Evolutionary conservation across 2,797 vertebrate species (phyloP).

Genomic region (Serranus cabrilla): DNA sequence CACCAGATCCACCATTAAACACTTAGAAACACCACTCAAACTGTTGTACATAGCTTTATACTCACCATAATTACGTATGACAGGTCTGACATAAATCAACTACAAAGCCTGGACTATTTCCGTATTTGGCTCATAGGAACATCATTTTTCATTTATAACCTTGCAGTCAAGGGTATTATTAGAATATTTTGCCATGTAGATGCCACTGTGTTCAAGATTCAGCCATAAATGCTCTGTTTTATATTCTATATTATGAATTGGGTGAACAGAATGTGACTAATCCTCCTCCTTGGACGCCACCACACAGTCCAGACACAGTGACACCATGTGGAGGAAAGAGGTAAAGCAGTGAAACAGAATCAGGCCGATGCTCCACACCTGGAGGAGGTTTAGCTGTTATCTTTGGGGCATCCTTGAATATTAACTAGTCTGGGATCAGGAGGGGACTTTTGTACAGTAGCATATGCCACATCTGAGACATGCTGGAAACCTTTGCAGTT

Average conservation of each 20-base stretch:
- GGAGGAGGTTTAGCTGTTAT: background rate
- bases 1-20: background rate
- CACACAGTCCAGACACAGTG: constrained; percentile 48
- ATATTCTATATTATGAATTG: background rate
- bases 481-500: background rate
- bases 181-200: background rate
- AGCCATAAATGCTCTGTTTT: background rate
- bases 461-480: background rate
- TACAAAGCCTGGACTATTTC: background rate
- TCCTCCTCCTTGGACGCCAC: background rate
- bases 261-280: background rate
- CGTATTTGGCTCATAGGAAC: background rate
- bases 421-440: background rate
- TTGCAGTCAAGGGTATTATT: background rate
- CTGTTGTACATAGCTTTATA: background rate
- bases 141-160: background rate
- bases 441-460: background rate
- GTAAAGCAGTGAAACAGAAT: constrained; percentile 41
- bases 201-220: background rate
- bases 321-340: constrained; percentile 67
- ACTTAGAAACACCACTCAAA: background rate
- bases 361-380: background rate
- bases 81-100: background rate
- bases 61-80: background rate
- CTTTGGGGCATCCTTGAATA: background rate